Conservation (phyloP, 2,888 invertebrate genomes). For the Eilema griseolum region DNA sequence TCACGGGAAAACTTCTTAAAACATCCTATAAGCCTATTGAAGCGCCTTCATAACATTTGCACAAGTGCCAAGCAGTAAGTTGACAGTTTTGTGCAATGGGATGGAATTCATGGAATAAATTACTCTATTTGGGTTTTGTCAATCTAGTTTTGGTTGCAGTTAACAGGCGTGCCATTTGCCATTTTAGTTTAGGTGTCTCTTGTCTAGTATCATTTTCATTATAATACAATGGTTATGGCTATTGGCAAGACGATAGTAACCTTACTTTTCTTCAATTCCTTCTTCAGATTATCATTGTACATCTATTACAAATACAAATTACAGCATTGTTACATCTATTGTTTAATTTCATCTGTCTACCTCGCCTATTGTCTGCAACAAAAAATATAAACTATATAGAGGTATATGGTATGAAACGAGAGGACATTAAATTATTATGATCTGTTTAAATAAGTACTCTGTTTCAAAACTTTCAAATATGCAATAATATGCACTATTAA, state of each 20-base stretch:
- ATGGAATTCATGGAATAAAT: too few species aligned
- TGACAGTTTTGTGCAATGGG: too few species aligned
- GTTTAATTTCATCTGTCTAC: slow-evolving; percentile 20
- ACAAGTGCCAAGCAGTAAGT: too few species aligned
- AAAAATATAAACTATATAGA: slow-evolving; percentile 14
- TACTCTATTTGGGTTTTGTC: too few species aligned
- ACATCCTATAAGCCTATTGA: too few species aligned
- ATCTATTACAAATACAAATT: slow-evolving; percentile 13
- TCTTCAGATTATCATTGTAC: slow-evolving; percentile 7
- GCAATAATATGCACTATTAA: background rate
- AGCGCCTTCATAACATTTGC: too few species aligned
- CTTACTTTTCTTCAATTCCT: slow-evolving; percentile 12
- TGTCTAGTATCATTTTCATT: too few species aligned
- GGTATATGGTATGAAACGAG: background rate
- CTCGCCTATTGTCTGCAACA: slow-evolving; percentile 18
- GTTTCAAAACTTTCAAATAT: background rate
- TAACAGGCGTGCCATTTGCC: background rate
- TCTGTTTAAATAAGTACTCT: background rate
- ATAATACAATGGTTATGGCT: too few species aligned
- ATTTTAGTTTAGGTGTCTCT: too few species aligned
- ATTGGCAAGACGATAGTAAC: background rate
- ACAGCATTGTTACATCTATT: slow-evolving; percentile 18
- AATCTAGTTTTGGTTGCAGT: background rate
- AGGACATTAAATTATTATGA: slow-evolving; percentile 3
- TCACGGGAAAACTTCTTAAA: too few species aligned